Conservation (phyloP, 37 sponge, comb jelly and placozoan species). For the Axinella damicornis region DNA sequence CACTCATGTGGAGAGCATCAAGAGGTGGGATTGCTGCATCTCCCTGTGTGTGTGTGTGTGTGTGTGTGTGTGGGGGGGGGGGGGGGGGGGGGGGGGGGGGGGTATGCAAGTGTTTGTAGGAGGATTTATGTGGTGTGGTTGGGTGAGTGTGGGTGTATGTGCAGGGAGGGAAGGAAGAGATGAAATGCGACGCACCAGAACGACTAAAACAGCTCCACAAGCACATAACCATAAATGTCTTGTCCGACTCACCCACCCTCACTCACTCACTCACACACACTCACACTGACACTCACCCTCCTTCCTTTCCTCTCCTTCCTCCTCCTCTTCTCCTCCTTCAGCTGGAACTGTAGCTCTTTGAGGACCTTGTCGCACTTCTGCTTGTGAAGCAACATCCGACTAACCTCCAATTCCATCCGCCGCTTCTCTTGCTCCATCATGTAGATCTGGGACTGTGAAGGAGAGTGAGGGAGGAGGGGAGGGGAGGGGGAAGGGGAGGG, state of each 20-base stretch:
- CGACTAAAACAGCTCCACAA: too few relatives aligned
- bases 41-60: neutral
- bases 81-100: too few relatives aligned
- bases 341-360: constrained; percentile 34
- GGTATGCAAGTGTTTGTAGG: too few relatives aligned
- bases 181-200: too few relatives aligned
- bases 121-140: too few relatives aligned
- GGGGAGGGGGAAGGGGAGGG: neutral
- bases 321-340: constrained; percentile 46
- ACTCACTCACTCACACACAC: neutral
- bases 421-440: constrained; percentile 90
- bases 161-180: too few relatives aligned
- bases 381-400: constrained; percentile 48
- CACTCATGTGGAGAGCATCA: constrained; percentile 45
- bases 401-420: constrained; percentile 73
- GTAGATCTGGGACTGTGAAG: constrained; percentile 83
- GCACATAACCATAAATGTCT: neutral
- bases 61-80: too few relatives aligned
- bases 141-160: neutral
- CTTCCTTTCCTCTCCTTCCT: constrained; percentile 48
- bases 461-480: constrained; percentile 3
- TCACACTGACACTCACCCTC: constrained; percentile 28
- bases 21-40: constrained; percentile 12
- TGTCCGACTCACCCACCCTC: neutral
- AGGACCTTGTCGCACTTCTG: constrained; percentile 32